Base-by-base conservation (phyloP, 1,140 invertebrate species). In the Thaumetopoea pityocampa region DNA sequence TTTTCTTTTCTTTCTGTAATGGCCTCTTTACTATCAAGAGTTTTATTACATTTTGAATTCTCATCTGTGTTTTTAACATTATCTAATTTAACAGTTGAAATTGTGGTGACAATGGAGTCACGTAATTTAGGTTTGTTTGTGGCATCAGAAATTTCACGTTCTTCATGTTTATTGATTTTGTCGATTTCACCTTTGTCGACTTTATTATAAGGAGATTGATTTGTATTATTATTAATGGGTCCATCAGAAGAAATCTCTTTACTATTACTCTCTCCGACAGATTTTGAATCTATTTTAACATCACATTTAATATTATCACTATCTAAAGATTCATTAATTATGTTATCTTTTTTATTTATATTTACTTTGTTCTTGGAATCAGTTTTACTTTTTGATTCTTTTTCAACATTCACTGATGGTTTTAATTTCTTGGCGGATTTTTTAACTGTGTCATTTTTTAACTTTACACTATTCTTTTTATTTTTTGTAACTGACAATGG, bases 401-500 rank as follows among this genome's bases (percentile, higher is more conserved):
- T 56, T 15, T 8, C 46, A 44, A 4, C 24, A 29, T 29, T 54
- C 30, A 36, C 36, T 27, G 46, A 37, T 8, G 30, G n/a, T 49
- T 52, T 62, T n/a, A 27, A 7, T 40, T 46, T 66, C 52, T 62
- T 63, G 8, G 38, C 30, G 15, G 10, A 12, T 50, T 65, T 61
- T 48, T 70, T 71, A 16, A 20, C 56, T 34, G 28, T 48, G 17
- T 56, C 45, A 42, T 38, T 67, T 53, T 81, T 72, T 15, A 47
- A 23, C 51, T 73, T 81, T 8, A 62, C 23, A 70, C 69, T 85
- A 37, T 51, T 63, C 30, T 85, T 82, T 46, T 85, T 87, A 11
- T 36, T 59, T 55, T 70, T 79, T 4, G 48, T 35, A 20, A 59
- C 55, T 40, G 84, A 81, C 57, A 85, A 46, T 34, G 86, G 78